phyloP scores from a whole-genome alignment of 2,113 vertebrate species.

The Mustela nigripes region DNA sequence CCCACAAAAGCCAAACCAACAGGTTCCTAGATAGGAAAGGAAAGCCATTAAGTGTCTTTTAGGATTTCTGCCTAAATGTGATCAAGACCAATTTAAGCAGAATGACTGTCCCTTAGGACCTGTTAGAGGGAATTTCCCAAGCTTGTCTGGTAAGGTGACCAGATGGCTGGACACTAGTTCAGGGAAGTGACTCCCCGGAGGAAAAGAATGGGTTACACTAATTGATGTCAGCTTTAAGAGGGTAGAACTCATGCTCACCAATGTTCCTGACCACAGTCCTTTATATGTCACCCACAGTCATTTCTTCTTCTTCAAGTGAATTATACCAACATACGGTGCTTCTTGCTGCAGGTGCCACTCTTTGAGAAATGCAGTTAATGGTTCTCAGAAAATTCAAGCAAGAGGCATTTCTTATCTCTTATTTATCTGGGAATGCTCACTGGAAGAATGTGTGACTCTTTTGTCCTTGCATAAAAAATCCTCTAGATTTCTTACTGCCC shows the following conservation, averaged over 20 bases:
- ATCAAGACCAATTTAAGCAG: neutral
- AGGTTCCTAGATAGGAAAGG: slow-evolving; percentile 41
- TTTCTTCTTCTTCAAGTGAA: neutral
- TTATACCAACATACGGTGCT: neutral
- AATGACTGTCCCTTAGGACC: neutral
- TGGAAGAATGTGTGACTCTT: neutral
- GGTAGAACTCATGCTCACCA: neutral
- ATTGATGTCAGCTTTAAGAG: neutral
- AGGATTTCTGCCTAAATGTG: neutral
- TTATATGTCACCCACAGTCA: neutral
- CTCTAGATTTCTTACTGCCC: neutral
- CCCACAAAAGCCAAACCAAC: slow-evolving; percentile 40
- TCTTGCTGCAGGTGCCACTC: neutral
- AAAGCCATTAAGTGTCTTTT: neutral
- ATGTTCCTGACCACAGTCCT: neutral
- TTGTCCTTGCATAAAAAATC: neutral
- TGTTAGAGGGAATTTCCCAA: neutral
- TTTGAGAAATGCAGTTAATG: slow-evolving; percentile 44
- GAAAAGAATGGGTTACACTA: neutral
- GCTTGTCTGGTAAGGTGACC: neutral
- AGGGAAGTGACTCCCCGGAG: neutral
- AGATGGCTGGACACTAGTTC: neutral
- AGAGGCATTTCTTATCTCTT: neutral
- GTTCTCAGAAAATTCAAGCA: slow-evolving; percentile 10
- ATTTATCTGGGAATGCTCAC: neutral